Conservation (phyloP, 1,140 invertebrate species). For the Dryas iulia region DNA sequence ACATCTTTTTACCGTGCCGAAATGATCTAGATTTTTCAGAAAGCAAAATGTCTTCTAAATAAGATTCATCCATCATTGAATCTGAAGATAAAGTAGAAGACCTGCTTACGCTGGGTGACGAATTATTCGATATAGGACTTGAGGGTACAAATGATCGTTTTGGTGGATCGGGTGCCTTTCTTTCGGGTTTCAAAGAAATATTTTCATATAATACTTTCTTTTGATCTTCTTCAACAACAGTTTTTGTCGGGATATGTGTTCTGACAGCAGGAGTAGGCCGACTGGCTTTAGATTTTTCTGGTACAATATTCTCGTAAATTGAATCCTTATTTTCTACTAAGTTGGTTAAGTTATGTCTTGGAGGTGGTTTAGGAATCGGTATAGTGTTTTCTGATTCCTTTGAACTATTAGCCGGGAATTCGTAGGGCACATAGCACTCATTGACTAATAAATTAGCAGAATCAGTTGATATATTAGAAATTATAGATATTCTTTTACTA, state of each 20-base stretch:
- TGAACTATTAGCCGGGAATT: conserved; percentile 44
- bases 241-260: conserved; percentile 49
- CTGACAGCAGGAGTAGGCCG: conserved; percentile 60
- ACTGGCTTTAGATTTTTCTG: conserved; percentile 41
- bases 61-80: conserved; percentile 71
- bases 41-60: conserved; percentile 71
- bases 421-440: conserved; percentile 71
- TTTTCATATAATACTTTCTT: conserved; percentile 61
- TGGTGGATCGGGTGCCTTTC: conserved; percentile 47
- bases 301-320: conserved; percentile 66
- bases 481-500: conserved; percentile 44
- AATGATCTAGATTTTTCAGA: conserved; percentile 73
- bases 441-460: conserved; percentile 57
- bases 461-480: conserved; percentile 48
- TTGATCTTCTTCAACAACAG: conserved; percentile 34
- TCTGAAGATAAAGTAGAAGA: conserved; percentile 66
- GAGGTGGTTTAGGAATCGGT: conserved; percentile 52
- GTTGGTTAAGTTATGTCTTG: conserved; percentile 41
- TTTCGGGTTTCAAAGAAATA: conserved; percentile 45
- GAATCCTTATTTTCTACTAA: conserved; percentile 38
- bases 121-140: conserved; percentile 32
- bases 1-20: conserved; percentile 45
- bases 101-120: conserved; percentile 48
- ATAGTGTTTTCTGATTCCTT: conserved; percentile 23
- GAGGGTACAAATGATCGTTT: conserved; percentile 43